Base-by-base conservation (phyloP, 1,140 invertebrate species). In the Whitmania pigra region DNA sequence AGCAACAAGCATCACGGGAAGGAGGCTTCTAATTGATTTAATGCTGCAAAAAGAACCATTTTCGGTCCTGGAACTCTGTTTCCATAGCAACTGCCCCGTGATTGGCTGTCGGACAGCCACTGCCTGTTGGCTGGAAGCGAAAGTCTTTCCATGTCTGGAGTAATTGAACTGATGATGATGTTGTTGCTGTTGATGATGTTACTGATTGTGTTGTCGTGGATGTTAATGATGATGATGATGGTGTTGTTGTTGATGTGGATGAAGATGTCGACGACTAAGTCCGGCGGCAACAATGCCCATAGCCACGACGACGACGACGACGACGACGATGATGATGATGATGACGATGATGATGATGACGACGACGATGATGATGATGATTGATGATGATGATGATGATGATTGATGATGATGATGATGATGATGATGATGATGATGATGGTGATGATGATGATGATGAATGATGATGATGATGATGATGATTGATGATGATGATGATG, bases 371-470 rank as follows among this genome's bases (percentile, higher is more conserved):
- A 57, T 57, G 54, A 57, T 2, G 2, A 9, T 4, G 20, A 25
- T 63, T 54, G n/a, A 54, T 54, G 53, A 54, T 54, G 53, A 54
- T 54, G 53, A 54, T n/a, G 53, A n/a, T n/a, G n/a, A n/a, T n/a
- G 27, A 60, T 7, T 63, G 20, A 63, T 63, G 57, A 63, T n/a
- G 9, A 63, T n/a, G 57, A 63, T 20, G 57, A 63, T 63, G 29
- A 63, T 63, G 57, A 63, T n/a, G 57, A 63, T 63, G 13, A 63
- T 63, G 57, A 63, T 63, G 9, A 31, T 63, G 11, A 25, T 25
- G 57, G 2, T n/a, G 29, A 63, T 18, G 29, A 63, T 25, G 55
- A 31, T 63, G 57, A n/a, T n/a, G n/a, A n/a, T n/a, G n/a, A n/a
- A n/a, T n/a, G n/a, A n/a, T n/a, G n/a, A n/a, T n/a, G n/a, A n/a